Conservation (phyloP, 2,113 vertebrate species). For the Colius striatus region DNA sequence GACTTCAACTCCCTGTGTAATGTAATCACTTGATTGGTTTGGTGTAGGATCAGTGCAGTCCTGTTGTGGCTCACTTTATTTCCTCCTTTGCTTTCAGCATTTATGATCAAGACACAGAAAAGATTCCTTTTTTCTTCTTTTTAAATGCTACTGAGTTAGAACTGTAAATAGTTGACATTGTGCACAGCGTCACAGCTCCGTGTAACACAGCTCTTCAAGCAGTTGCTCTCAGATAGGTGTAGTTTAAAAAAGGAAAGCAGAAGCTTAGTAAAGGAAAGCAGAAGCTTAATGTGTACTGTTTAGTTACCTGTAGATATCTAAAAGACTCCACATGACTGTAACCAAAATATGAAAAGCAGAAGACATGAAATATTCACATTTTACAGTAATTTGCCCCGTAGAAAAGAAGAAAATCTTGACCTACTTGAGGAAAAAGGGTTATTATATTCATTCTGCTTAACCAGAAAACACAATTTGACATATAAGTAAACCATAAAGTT, state of each 20-base stretch:
- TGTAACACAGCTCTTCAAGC: neutral
- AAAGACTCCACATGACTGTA: neutral
- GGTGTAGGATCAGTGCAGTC: neutral
- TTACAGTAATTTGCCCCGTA: constrained; percentile 4
- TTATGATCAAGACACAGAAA: neutral
- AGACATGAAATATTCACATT: neutral
- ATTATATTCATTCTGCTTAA: constrained; percentile 47
- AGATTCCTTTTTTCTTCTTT: neutral
- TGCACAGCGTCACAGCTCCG: neutral
- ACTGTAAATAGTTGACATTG: neutral
- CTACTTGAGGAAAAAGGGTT: constrained; percentile 53
- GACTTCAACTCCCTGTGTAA: neutral
- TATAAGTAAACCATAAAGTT: constrained; percentile 35
- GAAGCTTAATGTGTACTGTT: neutral
- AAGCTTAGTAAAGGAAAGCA: neutral
- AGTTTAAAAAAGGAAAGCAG: neutral
- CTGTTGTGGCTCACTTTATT: neutral
- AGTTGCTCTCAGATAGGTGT: neutral
- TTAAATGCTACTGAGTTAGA: neutral
- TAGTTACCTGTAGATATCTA: constrained; percentile 40
- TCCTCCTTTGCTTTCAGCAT: neutral
- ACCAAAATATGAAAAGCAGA: neutral
- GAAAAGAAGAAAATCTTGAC: constrained; percentile 45
- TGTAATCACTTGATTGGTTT: neutral
- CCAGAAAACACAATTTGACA: constrained; percentile 45